phyloP scores from a whole-genome alignment of 1,140 invertebrate species.

The Chionoecetes opilio region DNA sequence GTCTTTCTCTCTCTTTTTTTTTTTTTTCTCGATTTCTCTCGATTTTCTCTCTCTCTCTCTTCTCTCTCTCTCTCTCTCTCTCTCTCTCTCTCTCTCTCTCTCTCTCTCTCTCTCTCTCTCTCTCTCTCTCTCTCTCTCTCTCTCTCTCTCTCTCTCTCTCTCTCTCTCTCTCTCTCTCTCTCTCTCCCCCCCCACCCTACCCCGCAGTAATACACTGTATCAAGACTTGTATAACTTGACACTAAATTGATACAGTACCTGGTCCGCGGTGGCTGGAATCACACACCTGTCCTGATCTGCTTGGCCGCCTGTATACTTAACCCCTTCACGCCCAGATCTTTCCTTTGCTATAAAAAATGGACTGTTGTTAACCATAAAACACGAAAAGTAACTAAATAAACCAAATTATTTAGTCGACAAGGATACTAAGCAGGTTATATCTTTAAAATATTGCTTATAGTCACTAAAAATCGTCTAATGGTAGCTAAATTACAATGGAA shows the following conservation, averaged over 20 bases:
- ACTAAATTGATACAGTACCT: neutral
- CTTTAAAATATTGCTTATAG: too few relatives aligned
- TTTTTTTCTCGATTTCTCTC: too few relatives aligned
- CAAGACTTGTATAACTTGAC: neutral
- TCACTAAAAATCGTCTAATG: too few relatives aligned
- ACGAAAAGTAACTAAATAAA: too few relatives aligned
- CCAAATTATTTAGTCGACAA: too few relatives aligned
- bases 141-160: constrained; percentile 56
- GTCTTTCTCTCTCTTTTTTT: neutral
- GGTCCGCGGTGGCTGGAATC: neutral
- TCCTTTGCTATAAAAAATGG: too few relatives aligned
- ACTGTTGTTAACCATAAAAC: too few relatives aligned
- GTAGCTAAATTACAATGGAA: too few relatives aligned
- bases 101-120: too few relatives aligned
- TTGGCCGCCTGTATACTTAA: neutral
- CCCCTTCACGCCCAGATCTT: too few relatives aligned
- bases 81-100: too few relatives aligned
- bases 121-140: constrained; percentile 44
- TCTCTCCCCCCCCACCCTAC: neutral
- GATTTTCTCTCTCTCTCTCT: neutral
- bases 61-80: neutral
- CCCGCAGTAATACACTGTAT: neutral
- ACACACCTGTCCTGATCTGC: neutral
- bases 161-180: constrained; percentile 57
- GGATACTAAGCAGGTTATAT: too few relatives aligned